These are phyloP conservation scores for Lamproptera curius DNA, from an alignment of 2,888 invertebrate genomes.

Conservation along the genomic window DNA sequence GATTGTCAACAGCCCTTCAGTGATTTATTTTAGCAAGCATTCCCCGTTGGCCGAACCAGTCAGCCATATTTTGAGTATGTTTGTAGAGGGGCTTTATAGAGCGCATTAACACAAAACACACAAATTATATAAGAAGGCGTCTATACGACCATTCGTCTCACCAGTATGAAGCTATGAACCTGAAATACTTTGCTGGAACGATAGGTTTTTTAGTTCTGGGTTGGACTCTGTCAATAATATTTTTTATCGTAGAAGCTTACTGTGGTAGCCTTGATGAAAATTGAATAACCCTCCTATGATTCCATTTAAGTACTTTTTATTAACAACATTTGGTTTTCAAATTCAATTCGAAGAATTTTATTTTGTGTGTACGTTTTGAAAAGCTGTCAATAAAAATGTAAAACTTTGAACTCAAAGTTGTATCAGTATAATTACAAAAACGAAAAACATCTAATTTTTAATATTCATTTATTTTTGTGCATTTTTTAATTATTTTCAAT, in stretches of 20 bases:
- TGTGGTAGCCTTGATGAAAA: conserved; percentile 11
- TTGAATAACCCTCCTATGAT: too few species aligned
- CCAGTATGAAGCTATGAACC: conserved; percentile 15
- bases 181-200: conserved; percentile 14
- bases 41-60: conserved; percentile 39
- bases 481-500: too few species aligned
- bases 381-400: too few species aligned
- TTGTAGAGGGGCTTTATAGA: conserved; percentile 42
- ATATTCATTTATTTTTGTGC: too few species aligned
- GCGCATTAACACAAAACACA: conserved; percentile 3
- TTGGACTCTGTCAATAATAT: conserved; percentile 10
- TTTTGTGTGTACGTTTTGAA: too few species aligned
- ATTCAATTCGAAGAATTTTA: too few species aligned
- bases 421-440: too few species aligned
- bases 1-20: conserved; percentile 49
- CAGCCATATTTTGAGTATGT: conserved; percentile 34
- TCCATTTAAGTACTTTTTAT: too few species aligned
- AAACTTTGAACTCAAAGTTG: too few species aligned
- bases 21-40: conserved; percentile 45
- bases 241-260: conserved; percentile 13
- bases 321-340: too few species aligned
- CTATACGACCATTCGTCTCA: background rate
- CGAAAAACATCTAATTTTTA: too few species aligned
- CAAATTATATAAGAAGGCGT: conserved; percentile 2
- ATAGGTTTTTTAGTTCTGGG: conserved; percentile 13